Percentiles rank a stretch among this genome's conserved stretches.
Evolutionary conservation across 1,140 invertebrate species (phyloP).

Genomic region (Drosophila bocqueti): DNA sequence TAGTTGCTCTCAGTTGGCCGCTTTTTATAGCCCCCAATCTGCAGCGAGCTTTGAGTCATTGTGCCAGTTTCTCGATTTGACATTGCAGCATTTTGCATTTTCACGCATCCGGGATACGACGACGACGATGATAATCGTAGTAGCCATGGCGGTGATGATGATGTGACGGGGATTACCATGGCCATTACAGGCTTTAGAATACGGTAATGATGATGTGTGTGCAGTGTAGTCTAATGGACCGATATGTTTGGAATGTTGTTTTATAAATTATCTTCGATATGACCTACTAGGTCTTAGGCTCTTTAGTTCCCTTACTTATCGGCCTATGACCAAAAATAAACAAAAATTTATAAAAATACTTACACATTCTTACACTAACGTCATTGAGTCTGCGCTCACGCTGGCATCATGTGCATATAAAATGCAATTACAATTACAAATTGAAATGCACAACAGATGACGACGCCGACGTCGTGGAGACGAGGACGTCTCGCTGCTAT

Average conservation of each 20-base stretch:
- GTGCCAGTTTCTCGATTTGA: constrained; percentile 64
- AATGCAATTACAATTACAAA: constrained; percentile 58
- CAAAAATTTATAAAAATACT: constrained; percentile 2
- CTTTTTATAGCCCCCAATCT: constrained; percentile 63
- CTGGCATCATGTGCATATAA: constrained; percentile 7
- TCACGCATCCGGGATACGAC: constrained; percentile 57
- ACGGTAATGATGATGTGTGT: constrained; percentile 18
- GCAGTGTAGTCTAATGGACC: neutral
- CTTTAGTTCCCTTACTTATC: neutral
- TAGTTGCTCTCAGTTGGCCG: constrained; percentile 34
- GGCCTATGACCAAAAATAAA: constrained; percentile 2
- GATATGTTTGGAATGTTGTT: constrained; percentile 16
- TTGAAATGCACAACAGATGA: constrained; percentile 72
- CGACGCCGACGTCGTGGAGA: constrained; percentile 3
- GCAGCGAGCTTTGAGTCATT: constrained; percentile 59
- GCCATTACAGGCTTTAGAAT: constrained; percentile 22
- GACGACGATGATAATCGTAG: neutral
- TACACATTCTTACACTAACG: neutral
- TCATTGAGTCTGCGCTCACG: constrained; percentile 1
- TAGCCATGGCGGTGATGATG: constrained; percentile 16
- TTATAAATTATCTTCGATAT: constrained; percentile 4
- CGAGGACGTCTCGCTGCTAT: constrained; percentile 27
- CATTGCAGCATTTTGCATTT: constrained; percentile 69
- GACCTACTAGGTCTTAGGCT: neutral
- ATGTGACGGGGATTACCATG: constrained; percentile 27